Evolutionary conservation across 30 jellyfish, hydroid and myxozoan species (phyloP).

Genomic region (Catostylus mosaicus): DNA sequence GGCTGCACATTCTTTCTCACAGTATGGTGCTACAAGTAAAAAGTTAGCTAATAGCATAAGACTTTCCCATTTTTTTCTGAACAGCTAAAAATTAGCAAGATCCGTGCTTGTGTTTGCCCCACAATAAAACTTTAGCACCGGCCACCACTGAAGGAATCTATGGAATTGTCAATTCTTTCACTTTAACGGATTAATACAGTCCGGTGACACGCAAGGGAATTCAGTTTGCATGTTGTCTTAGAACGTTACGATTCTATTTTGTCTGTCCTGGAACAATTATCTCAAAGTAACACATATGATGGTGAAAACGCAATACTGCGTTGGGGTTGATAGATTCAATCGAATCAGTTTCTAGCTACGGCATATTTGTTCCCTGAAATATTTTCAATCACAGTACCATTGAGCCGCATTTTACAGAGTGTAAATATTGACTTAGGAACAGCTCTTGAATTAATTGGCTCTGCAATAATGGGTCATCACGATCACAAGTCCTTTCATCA

Average conservation of each 20-base stretch:
- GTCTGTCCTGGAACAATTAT: slow-evolving; percentile 30
- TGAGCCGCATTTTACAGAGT: slow-evolving; percentile 47
- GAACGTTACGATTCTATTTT: slow-evolving; percentile 50
- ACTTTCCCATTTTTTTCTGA: too few relatives aligned
- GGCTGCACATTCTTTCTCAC: too few relatives aligned
- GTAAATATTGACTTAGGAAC: slow-evolving; percentile 45
- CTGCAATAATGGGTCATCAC: too few relatives aligned
- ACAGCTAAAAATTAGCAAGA: too few relatives aligned
- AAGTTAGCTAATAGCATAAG: too few relatives aligned
- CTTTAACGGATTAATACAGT: slow-evolving; percentile 44
- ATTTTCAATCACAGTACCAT: slow-evolving; percentile 29
- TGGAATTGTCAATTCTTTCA: slow-evolving; percentile 18
- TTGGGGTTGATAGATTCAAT: slow-evolving; percentile 42
- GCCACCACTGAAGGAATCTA: too few relatives aligned
- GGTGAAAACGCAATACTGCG: slow-evolving; percentile 41
- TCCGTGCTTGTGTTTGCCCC: too few relatives aligned
- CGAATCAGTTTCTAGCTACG: slow-evolving; percentile 63
- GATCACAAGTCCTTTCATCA: too few relatives aligned
- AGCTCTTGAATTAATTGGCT: slow-evolving; percentile 39
- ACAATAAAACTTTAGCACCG: too few relatives aligned
- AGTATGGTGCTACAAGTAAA: too few relatives aligned
- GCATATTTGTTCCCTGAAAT: slow-evolving; percentile 48
- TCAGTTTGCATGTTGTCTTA: slow-evolving; percentile 16
- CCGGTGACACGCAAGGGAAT: slow-evolving; percentile 60
- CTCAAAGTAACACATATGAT: slow-evolving; percentile 26